Conservation (phyloP, 2,797 vertebrate species). For the Sebastes vulpes region DNA sequence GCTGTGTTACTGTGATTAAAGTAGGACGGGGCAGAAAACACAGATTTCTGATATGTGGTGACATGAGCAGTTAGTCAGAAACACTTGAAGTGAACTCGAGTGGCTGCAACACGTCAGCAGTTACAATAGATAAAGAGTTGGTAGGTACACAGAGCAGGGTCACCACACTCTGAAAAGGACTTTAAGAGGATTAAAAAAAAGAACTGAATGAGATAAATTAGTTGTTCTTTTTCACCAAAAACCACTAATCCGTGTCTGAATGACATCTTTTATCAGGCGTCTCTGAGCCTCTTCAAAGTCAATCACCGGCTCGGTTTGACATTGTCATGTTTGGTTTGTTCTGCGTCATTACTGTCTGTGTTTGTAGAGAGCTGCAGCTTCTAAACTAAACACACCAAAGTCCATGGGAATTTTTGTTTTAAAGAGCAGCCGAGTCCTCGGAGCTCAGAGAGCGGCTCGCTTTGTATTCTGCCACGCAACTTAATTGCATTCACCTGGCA, state of each 20-base stretch:
- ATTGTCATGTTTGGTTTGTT: not conserved
- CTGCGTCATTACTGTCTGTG: not conserved
- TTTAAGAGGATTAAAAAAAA: not conserved
- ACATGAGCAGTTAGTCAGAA: slow-evolving; percentile 7
- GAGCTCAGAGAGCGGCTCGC: slow-evolving; percentile 1
- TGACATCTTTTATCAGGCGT: not conserved
- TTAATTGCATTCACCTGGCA: slow-evolving; percentile 40
- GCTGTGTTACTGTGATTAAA: slow-evolving; percentile 55
- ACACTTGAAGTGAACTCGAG: not conserved
- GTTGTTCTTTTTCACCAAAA: not conserved
- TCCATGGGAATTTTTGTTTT: not conserved
- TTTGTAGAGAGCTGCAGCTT: slow-evolving; percentile 5
- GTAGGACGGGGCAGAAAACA: not conserved
- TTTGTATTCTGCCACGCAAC: slow-evolving; percentile 34
- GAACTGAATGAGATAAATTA: not conserved
- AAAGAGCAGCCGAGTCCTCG: not conserved
- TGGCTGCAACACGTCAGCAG: slow-evolving; percentile 6
- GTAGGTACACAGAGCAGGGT: not conserved
- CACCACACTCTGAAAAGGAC: not conserved
- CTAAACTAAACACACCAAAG: not conserved
- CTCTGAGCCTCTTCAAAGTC: slow-evolving; percentile 8
- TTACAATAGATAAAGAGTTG: slow-evolving; percentile 10
- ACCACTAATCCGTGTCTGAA: not conserved
- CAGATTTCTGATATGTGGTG: not conserved
- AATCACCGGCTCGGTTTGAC: not conserved